Evolutionary conservation across 1,140 invertebrate species (phyloP).

Genomic region (Chrysopa pallens): DNA sequence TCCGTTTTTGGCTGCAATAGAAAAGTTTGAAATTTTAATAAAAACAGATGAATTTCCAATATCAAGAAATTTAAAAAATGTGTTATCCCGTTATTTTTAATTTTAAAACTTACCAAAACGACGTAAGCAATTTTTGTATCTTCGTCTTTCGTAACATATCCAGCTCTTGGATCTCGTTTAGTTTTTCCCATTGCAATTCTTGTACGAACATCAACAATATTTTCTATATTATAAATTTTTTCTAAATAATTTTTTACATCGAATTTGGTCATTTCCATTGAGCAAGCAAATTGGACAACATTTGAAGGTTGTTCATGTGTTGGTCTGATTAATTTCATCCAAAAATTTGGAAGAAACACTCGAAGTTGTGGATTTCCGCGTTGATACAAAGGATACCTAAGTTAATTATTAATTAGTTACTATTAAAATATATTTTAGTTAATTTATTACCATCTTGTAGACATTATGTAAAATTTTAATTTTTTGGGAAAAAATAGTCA

Average conservation of each 20-base stretch:
- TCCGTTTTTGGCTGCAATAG: conserved; percentile 29
- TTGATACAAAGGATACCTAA: conserved; percentile 73
- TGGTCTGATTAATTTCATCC: conserved; percentile 74
- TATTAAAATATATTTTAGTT: neutral
- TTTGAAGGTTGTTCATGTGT: conserved; percentile 44
- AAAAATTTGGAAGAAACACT: conserved; percentile 84
- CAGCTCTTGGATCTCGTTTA: conserved; percentile 25
- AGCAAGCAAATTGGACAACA: conserved; percentile 66
- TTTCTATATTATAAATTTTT: conserved; percentile 76
- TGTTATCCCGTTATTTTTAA: too few relatives aligned
- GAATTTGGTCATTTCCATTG: conserved; percentile 71
- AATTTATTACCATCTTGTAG: conserved; percentile 12
- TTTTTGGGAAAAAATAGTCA: too few relatives aligned
- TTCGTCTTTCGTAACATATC: conserved; percentile 62
- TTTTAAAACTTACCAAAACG: conserved; percentile 42
- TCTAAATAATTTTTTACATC: conserved; percentile 87
- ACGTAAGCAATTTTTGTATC: conserved; percentile 70
- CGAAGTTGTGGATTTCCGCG: conserved; percentile 77
- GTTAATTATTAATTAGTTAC: conserved; percentile 4
- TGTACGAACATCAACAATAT: conserved; percentile 51
- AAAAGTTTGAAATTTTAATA: conserved; percentile 7
- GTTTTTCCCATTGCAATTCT: conserved; percentile 45
- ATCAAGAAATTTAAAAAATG: too few relatives aligned
- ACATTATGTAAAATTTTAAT: conserved; percentile 11
- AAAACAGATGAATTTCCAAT: too few relatives aligned